These are phyloP conservation scores for sheep (Ovis aries) DNA, from an alignment of 2,113 vertebrate species.

Conservation along the genomic window ARS-UI_Ramb_v3.0 NC_056056.1:167673001-167673500, in stretches of 20 bases:
- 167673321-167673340: background rate
- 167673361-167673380: background rate
- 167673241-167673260: background rate
- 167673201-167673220: background rate
- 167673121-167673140: background rate
- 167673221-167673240: conserved; percentile 30
- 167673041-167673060: background rate
- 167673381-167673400: background rate
- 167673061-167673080: background rate
- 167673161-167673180: background rate
- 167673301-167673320: background rate
- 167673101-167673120: background rate
- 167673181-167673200: conserved; percentile 31
- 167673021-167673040: background rate
- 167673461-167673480: background rate
- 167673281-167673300: background rate
- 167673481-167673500: background rate
- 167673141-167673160: background rate
- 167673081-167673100: background rate
- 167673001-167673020: background rate
- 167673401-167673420: background rate
- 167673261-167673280: conserved; percentile 3
- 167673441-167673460: background rate
- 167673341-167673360: background rate
- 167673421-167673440: background rate